Base-by-base conservation (phyloP, 2,113 vertebrate species). In the Phyllostomus hastatus region DNA sequence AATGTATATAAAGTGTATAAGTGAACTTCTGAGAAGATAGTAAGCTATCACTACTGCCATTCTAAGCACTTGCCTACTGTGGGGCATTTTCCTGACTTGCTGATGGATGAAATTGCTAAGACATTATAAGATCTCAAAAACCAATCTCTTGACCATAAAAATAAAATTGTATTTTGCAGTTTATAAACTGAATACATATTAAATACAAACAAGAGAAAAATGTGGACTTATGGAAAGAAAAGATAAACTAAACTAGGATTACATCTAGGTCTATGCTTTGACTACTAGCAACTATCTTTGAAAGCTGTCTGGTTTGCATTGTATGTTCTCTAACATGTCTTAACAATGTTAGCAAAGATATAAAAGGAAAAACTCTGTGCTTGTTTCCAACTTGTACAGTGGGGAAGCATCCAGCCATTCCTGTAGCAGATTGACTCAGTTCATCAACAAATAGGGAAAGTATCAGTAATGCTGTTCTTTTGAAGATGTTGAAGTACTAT, bases 171-270 rank as follows among this genome's bases (percentile, higher is more conserved):
- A 61, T 17, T 92, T 73, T 94, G 19, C 57, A 57, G 46, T 91
- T 95, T 91, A 46, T 79, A 76, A 93, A 93, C 43, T 57, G 12
- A 12, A 43, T 73, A 20, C 73, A 28, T 80, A 28, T 41, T 38
- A 83, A 64, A 80, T 88, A 76, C 72, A n/a, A 41, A 96, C 73
- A 57, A 91, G 10, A 96, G 41, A 33, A 80, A 95, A 87, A 50
- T 9, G 17, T 57, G 7, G 22, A 35, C 41, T 69, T 22, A 46
- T 46, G 24, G 7, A 19, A 48, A 82, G 54, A 93, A 67, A 41
- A 87, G 35, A 67, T 61, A 57, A 93, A 78, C 35, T 43, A 48
- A 83, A 52, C 24, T 15, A 48, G 28, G 61, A 33, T 88, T 88
- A 57, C 73, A 80, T 88, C 66, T 91, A 72, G 24, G 61, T 43